Evolutionary conservation across 1,140 invertebrate genomes (phyloP), one percentile per base, ranked within the genome.

Genomic region (Solenopsis fugax): DNA sequence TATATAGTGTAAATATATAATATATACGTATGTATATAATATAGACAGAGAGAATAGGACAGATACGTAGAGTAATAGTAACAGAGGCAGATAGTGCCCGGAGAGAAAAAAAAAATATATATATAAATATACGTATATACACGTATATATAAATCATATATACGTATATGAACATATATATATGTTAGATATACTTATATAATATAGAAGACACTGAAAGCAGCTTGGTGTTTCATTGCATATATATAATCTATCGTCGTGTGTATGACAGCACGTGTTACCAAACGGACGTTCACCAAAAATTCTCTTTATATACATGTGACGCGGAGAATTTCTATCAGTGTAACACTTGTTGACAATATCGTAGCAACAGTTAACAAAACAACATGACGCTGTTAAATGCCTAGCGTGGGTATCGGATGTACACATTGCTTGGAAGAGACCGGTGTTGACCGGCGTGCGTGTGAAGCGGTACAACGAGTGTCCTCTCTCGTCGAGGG

Each of bases 161-260:
- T 81, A 69, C 88, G 41, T 41, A 65, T 80, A 85, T 81, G 82
- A 75, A 81, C 78, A 87, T 90, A 87, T 88, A 86, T 87, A 73
- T 88, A 85, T 92, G 92, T 94, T 50, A 84, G 69, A 75, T 84
- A 69, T 94, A 94, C 88, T 93, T 94, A 69, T 69, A 69, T 69
- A 93, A 93, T 92, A 95, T 92, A 95, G 92, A 95, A 94, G 92
- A 95, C 95, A 95, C 71, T 94, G 94, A 95, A 95, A 95, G 95
- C 95, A 94, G 94, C 94, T 93, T 95, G 78, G 94, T 94, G 93
- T 95, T 95, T 82, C 75, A 92, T 95, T 93, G 93, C 93, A 93
- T 93, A 81, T 65, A 72, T 85, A 64, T 89, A 67, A 69, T 69
- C 41, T 86, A 88, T 93, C 90, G 90, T 92, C 90, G 88, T 92